Conservation (phyloP, 2,888 invertebrate genomes). For the Drosophila recens region DNA sequence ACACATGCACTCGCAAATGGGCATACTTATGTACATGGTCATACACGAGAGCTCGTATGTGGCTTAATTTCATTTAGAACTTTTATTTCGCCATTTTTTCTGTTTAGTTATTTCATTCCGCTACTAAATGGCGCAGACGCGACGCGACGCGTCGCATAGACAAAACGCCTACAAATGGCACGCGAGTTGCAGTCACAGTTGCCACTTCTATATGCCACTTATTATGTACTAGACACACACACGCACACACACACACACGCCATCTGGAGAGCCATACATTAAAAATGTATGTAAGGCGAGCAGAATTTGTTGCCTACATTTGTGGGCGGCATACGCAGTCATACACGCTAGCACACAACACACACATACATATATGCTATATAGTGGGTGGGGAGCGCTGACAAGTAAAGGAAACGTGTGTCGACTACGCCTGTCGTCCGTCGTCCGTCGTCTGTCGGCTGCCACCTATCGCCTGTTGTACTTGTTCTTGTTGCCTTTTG, state of each 20-base stretch:
- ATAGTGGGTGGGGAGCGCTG: conserved; percentile 37
- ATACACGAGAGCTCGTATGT: neutral
- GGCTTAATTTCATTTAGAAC: conserved; percentile 49
- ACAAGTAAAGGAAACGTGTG: conserved; percentile 52
- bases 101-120: conserved; percentile 15
- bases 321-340: conserved; percentile 30
- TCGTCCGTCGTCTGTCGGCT: conserved; percentile 30
- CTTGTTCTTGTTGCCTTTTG: conserved; percentile 57
- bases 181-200: conserved; percentile 57
- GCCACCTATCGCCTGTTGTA: conserved; percentile 9
- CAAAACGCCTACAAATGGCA: conserved; percentile 51
- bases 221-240: conserved; percentile 47
- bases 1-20: neutral
- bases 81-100: conserved; percentile 22
- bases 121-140: conserved; percentile 30
- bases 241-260: conserved; percentile 20
- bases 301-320: conserved; percentile 55
- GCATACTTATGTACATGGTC: neutral
- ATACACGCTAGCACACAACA: conserved; percentile 26
- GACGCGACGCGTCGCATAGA: conserved; percentile 25
- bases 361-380: conserved; percentile 2
- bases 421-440: conserved; percentile 46
- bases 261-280: conserved; percentile 47
- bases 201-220: conserved; percentile 55
- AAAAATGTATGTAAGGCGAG: conserved; percentile 50